phyloP scores from a whole-genome alignment of 2,113 vertebrate genomes.

The Microtus oregoni region DNA sequence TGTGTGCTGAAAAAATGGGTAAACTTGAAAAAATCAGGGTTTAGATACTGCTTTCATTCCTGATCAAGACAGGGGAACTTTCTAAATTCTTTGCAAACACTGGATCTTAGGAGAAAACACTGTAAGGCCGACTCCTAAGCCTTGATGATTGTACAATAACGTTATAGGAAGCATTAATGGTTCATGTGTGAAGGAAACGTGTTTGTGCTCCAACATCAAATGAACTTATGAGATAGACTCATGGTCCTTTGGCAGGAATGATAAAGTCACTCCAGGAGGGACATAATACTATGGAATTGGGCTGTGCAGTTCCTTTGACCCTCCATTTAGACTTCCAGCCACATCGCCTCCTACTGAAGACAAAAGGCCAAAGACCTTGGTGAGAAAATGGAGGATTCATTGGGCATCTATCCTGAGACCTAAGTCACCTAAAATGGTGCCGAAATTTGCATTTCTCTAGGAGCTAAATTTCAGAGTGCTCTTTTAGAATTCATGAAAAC shows the following conservation, averaged over 20 bases:
- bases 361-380: background rate
- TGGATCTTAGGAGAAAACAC: background rate
- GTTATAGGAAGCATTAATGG: background rate
- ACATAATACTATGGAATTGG: background rate
- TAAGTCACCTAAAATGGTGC: constrained; percentile 26
- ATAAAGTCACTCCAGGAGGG: background rate
- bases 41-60: background rate
- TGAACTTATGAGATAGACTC: constrained; percentile 19
- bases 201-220: background rate
- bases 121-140: background rate
- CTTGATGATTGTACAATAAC: background rate
- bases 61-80: background rate
- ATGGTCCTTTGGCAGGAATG: background rate
- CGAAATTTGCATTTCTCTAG: constrained; percentile 12
- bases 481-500: constrained; percentile 27
- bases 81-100: constrained; percentile 36
- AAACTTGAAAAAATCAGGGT: background rate
- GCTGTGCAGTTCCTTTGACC: background rate
- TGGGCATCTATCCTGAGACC: background rate
- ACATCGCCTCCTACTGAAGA: background rate
- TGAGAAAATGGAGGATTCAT: constrained; percentile 51
- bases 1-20: background rate
- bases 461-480: background rate
- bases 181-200: background rate
- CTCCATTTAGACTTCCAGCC: background rate